phyloP scores from a whole-genome alignment of 2,888 invertebrate genomes.

The Cenopis cana region DNA sequence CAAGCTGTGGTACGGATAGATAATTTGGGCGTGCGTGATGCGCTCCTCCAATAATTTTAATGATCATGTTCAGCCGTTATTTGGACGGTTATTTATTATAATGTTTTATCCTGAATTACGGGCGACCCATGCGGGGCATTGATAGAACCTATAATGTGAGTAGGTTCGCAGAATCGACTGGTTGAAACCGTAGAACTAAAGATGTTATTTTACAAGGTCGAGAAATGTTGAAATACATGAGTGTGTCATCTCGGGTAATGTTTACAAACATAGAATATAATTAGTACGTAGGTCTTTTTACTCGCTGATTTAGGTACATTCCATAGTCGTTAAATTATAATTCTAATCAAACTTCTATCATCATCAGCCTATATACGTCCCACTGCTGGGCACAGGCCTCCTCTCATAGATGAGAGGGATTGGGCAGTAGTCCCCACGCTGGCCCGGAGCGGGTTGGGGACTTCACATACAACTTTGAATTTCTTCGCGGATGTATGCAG shows the following conservation, averaged over 20 bases:
- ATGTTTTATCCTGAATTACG: slow-evolving; percentile 2
- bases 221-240: background rate
- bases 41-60: slow-evolving; percentile 25
- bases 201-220: background rate
- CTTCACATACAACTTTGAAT: too few species aligned
- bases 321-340: background rate
- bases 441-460: too few species aligned
- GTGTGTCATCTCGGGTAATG: background rate
- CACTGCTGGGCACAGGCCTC: too few species aligned
- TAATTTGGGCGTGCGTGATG: slow-evolving; percentile 22
- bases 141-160: background rate
- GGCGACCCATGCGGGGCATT: background rate
- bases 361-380: too few species aligned
- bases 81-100: slow-evolving; percentile 24
- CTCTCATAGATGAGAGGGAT: too few species aligned
- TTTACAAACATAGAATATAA: slow-evolving; percentile 19
- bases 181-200: background rate
- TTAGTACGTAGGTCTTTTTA: background rate
- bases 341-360: background rate
- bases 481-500: too few species aligned
- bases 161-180: background rate
- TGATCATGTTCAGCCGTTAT: slow-evolving; percentile 23
- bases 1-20: slow-evolving; percentile 28
- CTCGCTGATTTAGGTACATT: background rate
- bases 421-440: too few species aligned